Base-by-base conservation (phyloP, 2,797 vertebrate genomes). In the Spatula clypeata region DNA sequence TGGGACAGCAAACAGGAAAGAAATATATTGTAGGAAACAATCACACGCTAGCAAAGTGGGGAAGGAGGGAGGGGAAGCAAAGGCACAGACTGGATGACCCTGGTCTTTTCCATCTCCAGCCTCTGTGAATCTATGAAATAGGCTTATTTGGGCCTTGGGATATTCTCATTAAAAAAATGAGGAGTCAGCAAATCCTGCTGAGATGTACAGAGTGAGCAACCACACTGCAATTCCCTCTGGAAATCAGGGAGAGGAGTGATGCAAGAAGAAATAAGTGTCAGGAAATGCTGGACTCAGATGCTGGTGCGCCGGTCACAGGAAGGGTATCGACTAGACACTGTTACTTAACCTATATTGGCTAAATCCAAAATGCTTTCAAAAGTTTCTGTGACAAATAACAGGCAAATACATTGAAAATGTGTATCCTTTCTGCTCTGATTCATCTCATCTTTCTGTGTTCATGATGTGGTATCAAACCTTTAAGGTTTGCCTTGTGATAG, bases 1-100 rank as follows among this genome's bases (percentile, higher is more conserved):
- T 88, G 72, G 40, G 79, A 90, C 67, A 67, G n/a, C 79, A 97
- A 85, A 95, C 40, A 93, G 61, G 70, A 67, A 87, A 93, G 76
- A 70, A 80, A 81, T 26, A 19, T 2, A 0, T 21, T 76, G 84
- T 27, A 80, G 86, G 92, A 76, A 94, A 92, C 53, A 69, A 53
- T 71, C 51, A 3, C 53, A 13, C 6, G 3, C 18, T 74, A 74
- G 57, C 69, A 9, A 65, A 91, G n/a, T 1, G 7, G 75, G 36
- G 45, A 65, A 57, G n/a, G 55, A 89, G 47, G 67, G 72, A 94
- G 79, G 53, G 55, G 65, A 83, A 51, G 65, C 0, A 0, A 64
- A 77, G 49, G 26, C 14, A 9, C 65, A 54, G 14, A 14, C 58
- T 85, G 67, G 34, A 1, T 74, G 65, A 61, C 42, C 65, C 24